These are phyloP conservation scores for Suillia variegata DNA, from an alignment of 2,888 invertebrate genomes.

Conservation along the genomic window DNA sequence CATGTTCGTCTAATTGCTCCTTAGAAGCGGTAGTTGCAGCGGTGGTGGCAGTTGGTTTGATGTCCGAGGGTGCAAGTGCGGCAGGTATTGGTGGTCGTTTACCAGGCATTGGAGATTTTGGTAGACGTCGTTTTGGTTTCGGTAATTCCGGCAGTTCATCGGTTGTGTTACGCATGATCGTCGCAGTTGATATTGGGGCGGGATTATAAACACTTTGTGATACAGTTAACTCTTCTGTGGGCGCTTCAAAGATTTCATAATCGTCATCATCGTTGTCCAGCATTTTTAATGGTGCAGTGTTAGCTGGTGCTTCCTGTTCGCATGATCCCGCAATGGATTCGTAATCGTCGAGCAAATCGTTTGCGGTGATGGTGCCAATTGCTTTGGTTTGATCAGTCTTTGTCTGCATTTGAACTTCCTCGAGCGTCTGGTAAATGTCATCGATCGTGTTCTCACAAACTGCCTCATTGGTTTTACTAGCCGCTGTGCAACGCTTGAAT, in stretches of 20 bases:
- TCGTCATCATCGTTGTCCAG: slow-evolving; percentile 40
- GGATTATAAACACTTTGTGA: too few relatives aligned
- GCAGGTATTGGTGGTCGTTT: slow-evolving; percentile 40
- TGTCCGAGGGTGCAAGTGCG: slow-evolving; percentile 23
- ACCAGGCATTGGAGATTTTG: slow-evolving; percentile 39
- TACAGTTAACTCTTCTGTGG: slow-evolving; percentile 28
- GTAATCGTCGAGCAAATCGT: slow-evolving; percentile 50
- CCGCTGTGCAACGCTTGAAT: slow-evolving; percentile 22
- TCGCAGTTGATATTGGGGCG: slow-evolving; percentile 43
- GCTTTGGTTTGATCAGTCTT: background rate
- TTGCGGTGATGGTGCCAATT: slow-evolving; percentile 6
- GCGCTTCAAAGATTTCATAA: slow-evolving; percentile 55
- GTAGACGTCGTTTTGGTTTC: slow-evolving; percentile 53
- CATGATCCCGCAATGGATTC: slow-evolving; percentile 52
- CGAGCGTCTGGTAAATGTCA: slow-evolving; percentile 56
- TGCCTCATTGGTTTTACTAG: background rate
- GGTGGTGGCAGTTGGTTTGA: slow-evolving; percentile 12
- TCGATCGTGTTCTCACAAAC: slow-evolving; percentile 28
- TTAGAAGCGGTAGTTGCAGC: background rate
- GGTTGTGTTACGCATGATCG: slow-evolving; percentile 41
- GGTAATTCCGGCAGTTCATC: slow-evolving; percentile 51
- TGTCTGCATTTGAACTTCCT: slow-evolving; percentile 36
- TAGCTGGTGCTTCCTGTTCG: slow-evolving; percentile 23
- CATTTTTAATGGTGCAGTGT: background rate
- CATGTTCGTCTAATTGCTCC: background rate